Conservation (phyloP, 2,888 invertebrate species). For the Gari tellinella region DNA sequence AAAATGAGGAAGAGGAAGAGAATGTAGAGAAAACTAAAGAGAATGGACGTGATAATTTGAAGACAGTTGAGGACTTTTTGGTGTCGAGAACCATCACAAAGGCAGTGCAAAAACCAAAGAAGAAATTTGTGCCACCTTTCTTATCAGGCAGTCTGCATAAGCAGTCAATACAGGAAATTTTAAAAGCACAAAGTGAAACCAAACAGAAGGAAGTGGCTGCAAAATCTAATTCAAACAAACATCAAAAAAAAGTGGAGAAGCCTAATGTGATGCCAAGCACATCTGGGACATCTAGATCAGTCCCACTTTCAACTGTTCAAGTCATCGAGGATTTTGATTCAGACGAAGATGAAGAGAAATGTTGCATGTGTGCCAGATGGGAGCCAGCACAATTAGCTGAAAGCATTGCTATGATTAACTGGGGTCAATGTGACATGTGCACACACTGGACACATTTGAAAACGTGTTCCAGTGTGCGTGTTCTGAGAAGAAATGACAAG, state of each 20-base stretch:
- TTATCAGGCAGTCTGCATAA: background rate
- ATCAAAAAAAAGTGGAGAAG: too few relatives aligned
- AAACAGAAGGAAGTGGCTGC: background rate
- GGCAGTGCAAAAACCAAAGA: conserved; percentile 1
- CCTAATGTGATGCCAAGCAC: background rate
- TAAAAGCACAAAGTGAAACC: conserved; percentile 3
- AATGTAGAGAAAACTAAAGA: background rate
- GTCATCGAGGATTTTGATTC: background rate
- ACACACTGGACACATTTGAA: conserved; percentile 24
- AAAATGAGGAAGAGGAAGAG: background rate
- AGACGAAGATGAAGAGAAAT: conserved; percentile 2
- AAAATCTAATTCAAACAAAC: too few relatives aligned
- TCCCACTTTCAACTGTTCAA: background rate
- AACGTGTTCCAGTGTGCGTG: conserved; percentile 15
- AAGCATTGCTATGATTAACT: conserved; percentile 24
- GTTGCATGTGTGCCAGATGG: conserved; percentile 14
- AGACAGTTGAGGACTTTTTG: background rate
- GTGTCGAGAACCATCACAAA: conserved; percentile 12
- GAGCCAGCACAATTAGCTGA: conserved; percentile 2
- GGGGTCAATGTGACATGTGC: conserved; percentile 28
- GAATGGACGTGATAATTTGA: too few relatives aligned
- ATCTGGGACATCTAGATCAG: background rate
- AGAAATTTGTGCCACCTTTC: conserved; percentile 1
- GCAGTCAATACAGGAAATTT: conserved; percentile 14
- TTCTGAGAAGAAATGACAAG: conserved; percentile 5